Evolutionary conservation across 2,888 invertebrate species (phyloP).

Genomic region (Drosophila yooni): DNA sequence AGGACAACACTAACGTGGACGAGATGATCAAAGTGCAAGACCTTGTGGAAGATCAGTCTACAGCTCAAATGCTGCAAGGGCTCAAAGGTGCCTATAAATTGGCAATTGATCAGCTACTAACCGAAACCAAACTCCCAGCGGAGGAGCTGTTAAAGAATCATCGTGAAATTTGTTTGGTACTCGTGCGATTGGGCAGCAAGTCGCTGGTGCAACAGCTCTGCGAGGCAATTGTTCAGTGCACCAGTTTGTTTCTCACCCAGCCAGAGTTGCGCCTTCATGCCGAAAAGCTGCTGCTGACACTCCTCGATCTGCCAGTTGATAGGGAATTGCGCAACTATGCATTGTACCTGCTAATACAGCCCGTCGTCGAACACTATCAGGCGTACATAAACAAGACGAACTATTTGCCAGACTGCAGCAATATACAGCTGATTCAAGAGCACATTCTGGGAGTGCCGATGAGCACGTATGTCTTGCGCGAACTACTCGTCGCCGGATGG

Average conservation of each 20-base stretch:
- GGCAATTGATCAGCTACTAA: constrained; percentile 38
- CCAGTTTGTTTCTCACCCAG: constrained; percentile 58
- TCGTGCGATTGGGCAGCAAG: constrained; percentile 76
- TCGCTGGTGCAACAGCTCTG: constrained; percentile 69
- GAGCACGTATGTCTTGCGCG: constrained; percentile 68
- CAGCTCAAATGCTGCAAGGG: constrained; percentile 5
- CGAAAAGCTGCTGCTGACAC: constrained; percentile 63
- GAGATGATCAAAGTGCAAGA: constrained; percentile 8
- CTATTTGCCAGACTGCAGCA: constrained; percentile 60
- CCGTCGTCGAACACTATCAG: constrained; percentile 76
- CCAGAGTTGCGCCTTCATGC: constrained; percentile 62
- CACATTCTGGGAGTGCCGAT: constrained; percentile 82
- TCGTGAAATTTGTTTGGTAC: constrained; percentile 47
- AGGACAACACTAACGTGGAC: constrained; percentile 57
- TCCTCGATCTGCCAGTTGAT: constrained; percentile 70
- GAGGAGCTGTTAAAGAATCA: constrained; percentile 33
- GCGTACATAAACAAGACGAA: constrained; percentile 75
- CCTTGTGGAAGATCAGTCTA: background rate
- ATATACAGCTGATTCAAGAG: constrained; percentile 53
- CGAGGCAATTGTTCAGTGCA: constrained; percentile 64
- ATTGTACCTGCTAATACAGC: constrained; percentile 64
- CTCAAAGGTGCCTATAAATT: constrained; percentile 28
- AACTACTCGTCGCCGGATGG: constrained; percentile 63
- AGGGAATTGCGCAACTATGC: constrained; percentile 56
- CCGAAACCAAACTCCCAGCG: background rate